phyloP scores from a whole-genome alignment of 2,888 invertebrate genomes.

The Philereme vetulata region DNA sequence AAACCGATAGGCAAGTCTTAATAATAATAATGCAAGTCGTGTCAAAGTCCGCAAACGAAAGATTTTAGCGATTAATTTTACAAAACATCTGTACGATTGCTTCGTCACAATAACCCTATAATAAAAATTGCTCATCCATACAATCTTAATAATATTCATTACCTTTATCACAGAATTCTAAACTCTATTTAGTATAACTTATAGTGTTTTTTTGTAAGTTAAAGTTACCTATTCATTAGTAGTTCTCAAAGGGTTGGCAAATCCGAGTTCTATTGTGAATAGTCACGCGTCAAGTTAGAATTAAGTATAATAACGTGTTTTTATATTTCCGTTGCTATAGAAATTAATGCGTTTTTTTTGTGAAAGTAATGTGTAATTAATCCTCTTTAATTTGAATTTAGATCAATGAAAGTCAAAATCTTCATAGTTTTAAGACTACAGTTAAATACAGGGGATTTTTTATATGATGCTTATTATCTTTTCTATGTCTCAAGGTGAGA shows the following conservation, averaged over 20 bases:
- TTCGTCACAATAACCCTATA: constrained; percentile 64
- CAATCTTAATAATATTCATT: constrained; percentile 71
- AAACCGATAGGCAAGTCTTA: too few species aligned
- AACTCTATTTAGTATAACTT: constrained; percentile 38
- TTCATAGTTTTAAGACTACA: too few species aligned
- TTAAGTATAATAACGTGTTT: constrained; percentile 72
- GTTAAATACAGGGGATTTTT: too few species aligned
- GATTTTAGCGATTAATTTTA: constrained; percentile 53
- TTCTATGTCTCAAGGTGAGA: too few species aligned
- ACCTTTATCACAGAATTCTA: constrained; percentile 40
- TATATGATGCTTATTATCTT: too few species aligned
- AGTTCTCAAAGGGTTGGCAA: constrained; percentile 81
- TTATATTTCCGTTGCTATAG: constrained; percentile 76
- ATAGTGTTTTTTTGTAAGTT: constrained; percentile 44
- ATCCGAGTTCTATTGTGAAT: constrained; percentile 78
- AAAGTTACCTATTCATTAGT: constrained; percentile 66
- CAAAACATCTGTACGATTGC: constrained; percentile 50
- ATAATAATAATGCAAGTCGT: constrained; percentile 18
- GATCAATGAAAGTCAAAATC: constrained; percentile 10
- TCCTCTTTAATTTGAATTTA: constrained; percentile 32
- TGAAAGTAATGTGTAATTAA: constrained; percentile 27
- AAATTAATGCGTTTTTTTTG: constrained; percentile 55
- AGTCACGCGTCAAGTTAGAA: constrained; percentile 78
- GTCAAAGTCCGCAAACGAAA: constrained; percentile 37
- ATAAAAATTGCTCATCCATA: constrained; percentile 81